Base-by-base conservation (phyloP, 2,113 vertebrate genomes). In the Muscicapa adusta region DNA sequence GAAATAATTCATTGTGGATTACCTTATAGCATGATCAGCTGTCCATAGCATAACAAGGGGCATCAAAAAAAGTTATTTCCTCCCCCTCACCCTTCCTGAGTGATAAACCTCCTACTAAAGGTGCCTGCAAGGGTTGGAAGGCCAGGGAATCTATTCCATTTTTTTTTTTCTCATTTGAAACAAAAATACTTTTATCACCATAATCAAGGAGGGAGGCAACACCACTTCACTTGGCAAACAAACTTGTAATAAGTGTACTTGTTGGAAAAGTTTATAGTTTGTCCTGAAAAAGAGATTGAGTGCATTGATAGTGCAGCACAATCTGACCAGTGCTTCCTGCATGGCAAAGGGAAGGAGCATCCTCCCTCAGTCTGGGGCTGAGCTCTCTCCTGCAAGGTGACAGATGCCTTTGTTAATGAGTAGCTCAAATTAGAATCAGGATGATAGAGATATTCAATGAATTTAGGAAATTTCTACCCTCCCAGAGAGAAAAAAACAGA, bases 241-340 rank as follows among this genome's bases (percentile, higher is more conserved):
- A 91, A 51, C 18, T 76, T 66, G 24, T 4, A 13, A 45, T 62
- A 80, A 91, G 11, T 86, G 45, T 25, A 38, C 28, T 93, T 80
- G 82, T 57, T 92, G 92, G 90, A 94, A 93, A 94, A 96, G 80
- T 5, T 22, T 61, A 65, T 67, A 45, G 40, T 48, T 91, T 85
- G 38, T 92, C 75, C 83, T 91, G 67, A 88, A 86, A 95, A 92
- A 84, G 38, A 85, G 67, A 15, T 33, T 18, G 63, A 51, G 47
- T 48, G 4, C 51, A 50, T 47, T 80, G 90, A 94, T 77, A 88
- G 88, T 48, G n/a, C 4, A 88, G 24, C n/a, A 38, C 45, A 81
- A 81, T 93, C 88, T 85, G 57, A 43, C 19, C 72, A 31, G 62
- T 26, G 63, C 61, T 88, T 93, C 92, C 93, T 93, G 85, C 2